Conservation (phyloP, 1,140 invertebrate genomes). For the Drosophila insularis region DNA sequence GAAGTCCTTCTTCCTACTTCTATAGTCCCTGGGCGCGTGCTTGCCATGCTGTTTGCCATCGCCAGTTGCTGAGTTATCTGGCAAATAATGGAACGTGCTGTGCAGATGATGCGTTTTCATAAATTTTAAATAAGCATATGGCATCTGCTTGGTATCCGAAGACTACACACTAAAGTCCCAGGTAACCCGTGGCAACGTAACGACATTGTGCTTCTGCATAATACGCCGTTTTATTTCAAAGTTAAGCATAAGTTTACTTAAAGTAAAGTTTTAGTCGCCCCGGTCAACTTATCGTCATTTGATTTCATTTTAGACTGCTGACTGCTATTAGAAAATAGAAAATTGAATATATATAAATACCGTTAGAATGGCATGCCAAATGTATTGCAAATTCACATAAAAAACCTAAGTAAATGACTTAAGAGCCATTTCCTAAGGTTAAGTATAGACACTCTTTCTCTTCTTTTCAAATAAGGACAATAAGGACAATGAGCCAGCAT, state of each 20-base stretch:
- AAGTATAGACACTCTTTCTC: background rate
- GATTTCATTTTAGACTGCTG: too few relatives aligned
- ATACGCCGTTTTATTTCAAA: slow-evolving; percentile 49
- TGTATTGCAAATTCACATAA: background rate
- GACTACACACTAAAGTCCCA: slow-evolving; percentile 7
- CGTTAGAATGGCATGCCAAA: background rate
- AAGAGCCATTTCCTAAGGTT: background rate
- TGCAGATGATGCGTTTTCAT: slow-evolving; percentile 81
- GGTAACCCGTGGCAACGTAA: slow-evolving; percentile 1
- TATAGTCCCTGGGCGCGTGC: slow-evolving; percentile 66
- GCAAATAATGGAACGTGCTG: slow-evolving; percentile 80
- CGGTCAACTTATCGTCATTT: slow-evolving; percentile 17
- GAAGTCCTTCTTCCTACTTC: slow-evolving; percentile 8
- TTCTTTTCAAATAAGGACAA: slow-evolving; percentile 11
- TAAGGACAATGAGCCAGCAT: slow-evolving; percentile 48
- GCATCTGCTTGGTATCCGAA: slow-evolving; percentile 22
- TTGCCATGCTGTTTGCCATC: slow-evolving; percentile 60
- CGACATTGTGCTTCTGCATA: slow-evolving; percentile 61
- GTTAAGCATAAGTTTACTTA: slow-evolving; percentile 44
- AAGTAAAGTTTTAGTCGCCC: slow-evolving; percentile 21
- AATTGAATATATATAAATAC: slow-evolving; percentile 11
- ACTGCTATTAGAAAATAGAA: background rate
- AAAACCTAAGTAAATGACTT: background rate
- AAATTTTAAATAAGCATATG: slow-evolving; percentile 75
- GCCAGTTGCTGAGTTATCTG: slow-evolving; percentile 76